Conservation (phyloP, 2,113 vertebrate genomes). For the Centrocercus urophasianus region DNA sequence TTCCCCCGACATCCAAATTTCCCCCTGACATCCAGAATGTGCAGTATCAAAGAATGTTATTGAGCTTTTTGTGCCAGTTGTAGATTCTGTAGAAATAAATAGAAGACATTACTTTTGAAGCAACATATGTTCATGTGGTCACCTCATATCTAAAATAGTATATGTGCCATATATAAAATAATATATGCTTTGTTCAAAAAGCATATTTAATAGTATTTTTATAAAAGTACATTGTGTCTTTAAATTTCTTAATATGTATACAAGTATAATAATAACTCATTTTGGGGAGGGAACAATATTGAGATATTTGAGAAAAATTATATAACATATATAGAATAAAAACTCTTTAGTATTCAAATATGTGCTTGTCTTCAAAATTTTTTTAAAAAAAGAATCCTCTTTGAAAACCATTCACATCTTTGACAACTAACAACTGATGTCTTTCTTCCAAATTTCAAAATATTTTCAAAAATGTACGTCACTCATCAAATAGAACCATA, state of each 20-base stretch:
- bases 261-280: not conserved
- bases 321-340: not conserved
- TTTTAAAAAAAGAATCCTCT: not conserved
- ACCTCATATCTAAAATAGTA: not conserved
- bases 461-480: not conserved
- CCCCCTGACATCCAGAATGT: too few species aligned
- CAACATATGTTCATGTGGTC: not conserved
- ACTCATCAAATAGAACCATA: not conserved
- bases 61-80: too few species aligned
- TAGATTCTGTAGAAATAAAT: too few species aligned
- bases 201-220: not conserved
- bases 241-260: not conserved
- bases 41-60: too few species aligned
- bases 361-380: not conserved
- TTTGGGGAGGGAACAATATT: not conserved
- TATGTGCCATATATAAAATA: not conserved
- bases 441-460: not conserved
- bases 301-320: not conserved
- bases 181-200: not conserved
- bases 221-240: not conserved
- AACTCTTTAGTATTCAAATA: not conserved
- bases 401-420: not conserved
- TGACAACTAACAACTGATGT: not conserved
- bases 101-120: not conserved
- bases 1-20: too few species aligned